Conservation (phyloP, 2,888 invertebrate species). For the Calameuta idolon region DNA sequence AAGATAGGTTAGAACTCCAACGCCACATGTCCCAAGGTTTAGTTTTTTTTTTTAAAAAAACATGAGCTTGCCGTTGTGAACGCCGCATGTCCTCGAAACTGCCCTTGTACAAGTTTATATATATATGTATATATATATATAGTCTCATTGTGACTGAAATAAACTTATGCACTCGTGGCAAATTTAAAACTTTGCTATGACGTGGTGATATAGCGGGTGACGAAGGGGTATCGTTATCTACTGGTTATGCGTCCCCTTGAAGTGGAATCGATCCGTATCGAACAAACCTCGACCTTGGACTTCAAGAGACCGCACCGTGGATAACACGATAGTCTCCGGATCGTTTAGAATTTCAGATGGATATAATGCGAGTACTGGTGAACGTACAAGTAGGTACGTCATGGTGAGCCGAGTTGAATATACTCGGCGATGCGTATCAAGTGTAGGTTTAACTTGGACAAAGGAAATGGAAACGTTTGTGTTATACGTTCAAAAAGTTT, state of each 20-base stretch:
- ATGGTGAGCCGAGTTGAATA: not conserved
- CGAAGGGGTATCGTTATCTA: not conserved
- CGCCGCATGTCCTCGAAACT: too few relatives aligned
- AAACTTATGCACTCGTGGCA: not conserved
- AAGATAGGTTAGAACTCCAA: too few relatives aligned
- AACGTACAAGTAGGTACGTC: not conserved
- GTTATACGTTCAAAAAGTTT: too few relatives aligned
- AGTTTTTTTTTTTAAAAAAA: too few relatives aligned
- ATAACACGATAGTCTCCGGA: not conserved
- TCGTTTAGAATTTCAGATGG: not conserved
- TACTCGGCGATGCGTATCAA: not conserved
- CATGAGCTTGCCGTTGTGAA: too few relatives aligned
- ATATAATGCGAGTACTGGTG: not conserved
- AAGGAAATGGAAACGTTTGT: not conserved
- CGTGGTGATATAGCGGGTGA: not conserved
- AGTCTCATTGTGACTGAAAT: not conserved
- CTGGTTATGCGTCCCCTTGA: not conserved
- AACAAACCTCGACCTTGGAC: not conserved
- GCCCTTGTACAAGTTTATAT: too few relatives aligned
- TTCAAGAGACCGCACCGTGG: not conserved
- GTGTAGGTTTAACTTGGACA: not conserved
- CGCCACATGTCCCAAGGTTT: too few relatives aligned
- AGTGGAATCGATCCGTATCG: not conserved
- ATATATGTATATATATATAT: not conserved
- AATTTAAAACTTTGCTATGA: not conserved